A percentile compares a stretch with the other conserved stretches of the same genome.
Conservation (phyloP, 1,140 invertebrate genomes). For the Hypsibius dujardini region DNA sequence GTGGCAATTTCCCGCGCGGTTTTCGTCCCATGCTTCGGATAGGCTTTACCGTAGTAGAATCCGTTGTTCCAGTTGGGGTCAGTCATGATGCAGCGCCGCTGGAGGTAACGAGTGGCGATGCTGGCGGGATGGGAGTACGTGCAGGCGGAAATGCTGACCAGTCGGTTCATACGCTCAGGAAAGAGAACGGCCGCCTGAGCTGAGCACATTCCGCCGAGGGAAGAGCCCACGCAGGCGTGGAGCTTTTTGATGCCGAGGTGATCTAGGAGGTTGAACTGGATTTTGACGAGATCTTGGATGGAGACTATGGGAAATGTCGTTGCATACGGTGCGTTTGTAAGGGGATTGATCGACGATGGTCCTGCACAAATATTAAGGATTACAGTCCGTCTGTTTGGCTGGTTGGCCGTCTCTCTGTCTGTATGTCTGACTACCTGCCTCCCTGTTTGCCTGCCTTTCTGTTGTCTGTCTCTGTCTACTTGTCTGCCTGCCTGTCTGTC, state of each 20-base stretch:
- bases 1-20: slow-evolving; percentile 32
- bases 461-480: too few relatives aligned
- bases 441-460: too few relatives aligned
- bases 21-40: slow-evolving; percentile 25
- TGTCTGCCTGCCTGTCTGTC: too few relatives aligned
- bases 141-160: slow-evolving; percentile 32
- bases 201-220: slow-evolving; percentile 31
- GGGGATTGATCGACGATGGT: background rate
- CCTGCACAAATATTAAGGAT: background rate
- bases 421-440: too few relatives aligned
- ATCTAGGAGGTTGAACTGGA: slow-evolving; percentile 31
- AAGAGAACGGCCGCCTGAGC: slow-evolving; percentile 27
- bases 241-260: slow-evolving; percentile 31
- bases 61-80: slow-evolving; percentile 35
- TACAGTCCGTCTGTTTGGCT: too few relatives aligned
- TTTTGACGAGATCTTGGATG: slow-evolving; percentile 29
- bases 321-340: slow-evolving; percentile 27
- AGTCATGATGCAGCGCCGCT: slow-evolving; percentile 33
- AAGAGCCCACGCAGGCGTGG: slow-evolving; percentile 22
- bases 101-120: slow-evolving; percentile 34
- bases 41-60: slow-evolving; percentile 30
- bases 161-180: slow-evolving; percentile 31
- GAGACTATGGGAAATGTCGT: slow-evolving; percentile 32
- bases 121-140: slow-evolving; percentile 32
- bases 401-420: too few relatives aligned